phyloP scores from a whole-genome alignment of 2,113 vertebrate genomes.

The Microcebus ravelobensis region DNA sequence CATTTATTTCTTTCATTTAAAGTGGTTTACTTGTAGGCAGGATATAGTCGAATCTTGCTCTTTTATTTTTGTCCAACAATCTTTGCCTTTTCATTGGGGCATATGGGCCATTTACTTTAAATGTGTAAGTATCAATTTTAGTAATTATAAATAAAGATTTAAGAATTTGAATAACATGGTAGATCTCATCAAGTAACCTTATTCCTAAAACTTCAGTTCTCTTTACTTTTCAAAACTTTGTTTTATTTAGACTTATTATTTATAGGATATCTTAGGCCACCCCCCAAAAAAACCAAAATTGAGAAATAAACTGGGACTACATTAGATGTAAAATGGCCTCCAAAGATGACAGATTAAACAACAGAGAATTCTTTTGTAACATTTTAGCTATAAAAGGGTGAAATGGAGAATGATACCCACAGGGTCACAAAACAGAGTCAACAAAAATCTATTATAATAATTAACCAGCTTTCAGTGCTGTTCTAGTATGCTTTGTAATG shows the following conservation, averaged over 20 bases:
- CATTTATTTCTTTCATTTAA: slow-evolving; percentile 5
- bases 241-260: slow-evolving; percentile 15
- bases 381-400: neutral
- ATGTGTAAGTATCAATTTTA: neutral
- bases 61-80: neutral
- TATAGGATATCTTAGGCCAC: neutral
- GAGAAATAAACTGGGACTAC: neutral
- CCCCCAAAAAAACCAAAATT: neutral
- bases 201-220: slow-evolving; percentile 43
- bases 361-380: neutral
- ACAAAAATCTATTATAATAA: neutral
- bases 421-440: neutral
- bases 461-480: neutral
- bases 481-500: neutral
- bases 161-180: neutral
- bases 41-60: neutral
- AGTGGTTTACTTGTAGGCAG: neutral
- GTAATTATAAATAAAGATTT: slow-evolving; percentile 11
- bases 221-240: neutral
- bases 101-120: neutral
- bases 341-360: slow-evolving; percentile 15
- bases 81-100: slow-evolving; percentile 31
- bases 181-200: neutral
- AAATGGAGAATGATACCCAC: neutral
- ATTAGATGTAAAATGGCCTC: slow-evolving; percentile 2